Percentiles rank a stretch among this genome's conserved stretches.
Evolutionary conservation across 2,113 vertebrate species (phyloP).

Genomic region (Caretta caretta): DNA sequence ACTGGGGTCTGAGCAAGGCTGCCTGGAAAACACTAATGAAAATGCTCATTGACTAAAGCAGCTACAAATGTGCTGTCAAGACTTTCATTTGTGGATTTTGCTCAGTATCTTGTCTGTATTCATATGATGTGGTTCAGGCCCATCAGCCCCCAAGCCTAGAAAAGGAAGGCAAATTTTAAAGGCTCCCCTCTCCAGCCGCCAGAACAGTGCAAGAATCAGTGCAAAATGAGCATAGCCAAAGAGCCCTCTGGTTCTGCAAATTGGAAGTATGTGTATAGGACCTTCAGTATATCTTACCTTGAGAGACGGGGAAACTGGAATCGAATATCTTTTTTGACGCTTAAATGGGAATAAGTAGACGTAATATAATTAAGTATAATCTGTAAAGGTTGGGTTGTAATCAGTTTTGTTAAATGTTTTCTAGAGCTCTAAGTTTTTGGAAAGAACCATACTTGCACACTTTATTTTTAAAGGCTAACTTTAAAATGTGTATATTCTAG

Average conservation of each 20-base stretch:
- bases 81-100: neutral
- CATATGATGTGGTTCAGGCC: neutral
- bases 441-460: neutral
- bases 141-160: neutral
- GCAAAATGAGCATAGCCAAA: neutral
- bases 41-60: neutral
- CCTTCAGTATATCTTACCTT: neutral
- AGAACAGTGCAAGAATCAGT: neutral
- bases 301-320: neutral
- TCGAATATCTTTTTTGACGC: neutral
- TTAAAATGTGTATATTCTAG: constrained; percentile 64
- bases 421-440: neutral
- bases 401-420: neutral
- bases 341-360: neutral
- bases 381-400: neutral
- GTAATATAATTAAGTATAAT: neutral
- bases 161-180: neutral
- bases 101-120: neutral
- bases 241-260: neutral
- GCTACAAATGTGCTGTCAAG: neutral
- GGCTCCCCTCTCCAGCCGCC: neutral
- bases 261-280: neutral
- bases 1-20: neutral
- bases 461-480: neutral
- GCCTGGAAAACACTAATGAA: neutral